Evolutionary conservation across 2,797 vertebrate species (phyloP).

Genomic region (Falco biarmicus): DNA sequence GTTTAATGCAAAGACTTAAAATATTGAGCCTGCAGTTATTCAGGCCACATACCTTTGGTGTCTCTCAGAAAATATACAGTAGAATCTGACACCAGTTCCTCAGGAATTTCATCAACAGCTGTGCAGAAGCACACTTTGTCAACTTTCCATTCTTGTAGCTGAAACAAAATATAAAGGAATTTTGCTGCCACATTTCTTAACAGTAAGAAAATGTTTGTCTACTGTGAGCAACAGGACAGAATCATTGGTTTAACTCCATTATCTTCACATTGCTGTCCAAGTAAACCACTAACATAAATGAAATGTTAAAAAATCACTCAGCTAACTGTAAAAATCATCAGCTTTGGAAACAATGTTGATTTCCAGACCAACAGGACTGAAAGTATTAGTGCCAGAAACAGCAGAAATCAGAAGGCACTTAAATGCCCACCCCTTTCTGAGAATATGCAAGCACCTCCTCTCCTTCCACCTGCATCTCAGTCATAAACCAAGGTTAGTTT

Average conservation of each 20-base stretch:
- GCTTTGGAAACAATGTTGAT: background rate
- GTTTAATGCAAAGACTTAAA: background rate
- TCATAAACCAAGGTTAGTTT: background rate
- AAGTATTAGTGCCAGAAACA: background rate
- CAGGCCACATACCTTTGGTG: constrained; percentile 79
- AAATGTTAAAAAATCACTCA: background rate
- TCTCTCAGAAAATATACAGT: constrained; percentile 87
- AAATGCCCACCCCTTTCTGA: background rate
- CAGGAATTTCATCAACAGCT: constrained; percentile 75
- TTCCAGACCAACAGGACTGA: background rate
- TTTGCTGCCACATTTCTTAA: background rate
- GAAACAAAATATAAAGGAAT: background rate
- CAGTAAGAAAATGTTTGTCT: background rate
- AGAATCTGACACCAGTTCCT: constrained; percentile 77
- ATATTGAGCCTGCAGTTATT: background rate
- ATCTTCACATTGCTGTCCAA: background rate
- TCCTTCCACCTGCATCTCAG: background rate
- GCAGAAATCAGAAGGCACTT: background rate
- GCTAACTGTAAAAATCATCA: background rate
- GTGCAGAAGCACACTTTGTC: constrained; percentile 78
- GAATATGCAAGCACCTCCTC: background rate
- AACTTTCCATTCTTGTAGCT: constrained; percentile 77
- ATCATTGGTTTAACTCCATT: background rate
- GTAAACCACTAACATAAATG: background rate
- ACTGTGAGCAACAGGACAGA: background rate